Percentiles rank a stretch among this genome's conserved stretches.
Evolutionary conservation across 2,113 vertebrate species (phyloP).

Genomic region (Myrmecophaga tridactyla): DNA sequence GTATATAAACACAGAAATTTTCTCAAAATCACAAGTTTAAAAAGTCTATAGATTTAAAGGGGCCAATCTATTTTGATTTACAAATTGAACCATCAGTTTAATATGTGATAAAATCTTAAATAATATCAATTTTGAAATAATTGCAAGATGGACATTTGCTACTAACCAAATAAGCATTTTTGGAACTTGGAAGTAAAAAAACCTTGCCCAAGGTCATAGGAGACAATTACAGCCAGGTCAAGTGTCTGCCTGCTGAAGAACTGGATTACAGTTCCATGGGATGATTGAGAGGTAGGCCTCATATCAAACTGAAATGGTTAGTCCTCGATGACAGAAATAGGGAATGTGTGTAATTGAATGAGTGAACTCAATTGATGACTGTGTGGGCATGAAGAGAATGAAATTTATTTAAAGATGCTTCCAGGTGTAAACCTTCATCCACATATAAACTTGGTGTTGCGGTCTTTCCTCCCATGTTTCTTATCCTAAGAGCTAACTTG

Average conservation of each 20-base stretch:
- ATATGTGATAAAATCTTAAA: not conserved
- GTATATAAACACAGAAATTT: conserved; percentile 2
- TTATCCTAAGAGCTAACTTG: not conserved
- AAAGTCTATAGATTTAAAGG: conserved; percentile 13
- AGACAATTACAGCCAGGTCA: not conserved
- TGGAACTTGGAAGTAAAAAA: not conserved
- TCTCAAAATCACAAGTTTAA: not conserved
- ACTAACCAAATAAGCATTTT: not conserved
- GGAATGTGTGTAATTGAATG: not conserved
- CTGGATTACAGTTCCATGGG: not conserved
- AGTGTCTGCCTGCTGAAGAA: not conserved
- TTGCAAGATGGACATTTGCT: not conserved
- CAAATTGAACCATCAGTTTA: conserved; percentile 37
- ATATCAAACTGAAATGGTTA: not conserved
- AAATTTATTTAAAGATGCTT: conserved; percentile 20
- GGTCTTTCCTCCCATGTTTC: not conserved
- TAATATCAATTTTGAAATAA: conserved; percentile 29
- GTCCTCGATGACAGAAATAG: not conserved
- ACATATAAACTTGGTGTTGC: not conserved
- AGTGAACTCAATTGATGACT: not conserved
- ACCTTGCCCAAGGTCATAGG: not conserved
- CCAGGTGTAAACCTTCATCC: not conserved
- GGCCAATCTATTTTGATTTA: conserved; percentile 31
- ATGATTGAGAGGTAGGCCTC: not conserved
- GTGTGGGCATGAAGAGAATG: not conserved